Conservation (phyloP, 2,888 invertebrate genomes). For the Anthoptus insignis region DNA sequence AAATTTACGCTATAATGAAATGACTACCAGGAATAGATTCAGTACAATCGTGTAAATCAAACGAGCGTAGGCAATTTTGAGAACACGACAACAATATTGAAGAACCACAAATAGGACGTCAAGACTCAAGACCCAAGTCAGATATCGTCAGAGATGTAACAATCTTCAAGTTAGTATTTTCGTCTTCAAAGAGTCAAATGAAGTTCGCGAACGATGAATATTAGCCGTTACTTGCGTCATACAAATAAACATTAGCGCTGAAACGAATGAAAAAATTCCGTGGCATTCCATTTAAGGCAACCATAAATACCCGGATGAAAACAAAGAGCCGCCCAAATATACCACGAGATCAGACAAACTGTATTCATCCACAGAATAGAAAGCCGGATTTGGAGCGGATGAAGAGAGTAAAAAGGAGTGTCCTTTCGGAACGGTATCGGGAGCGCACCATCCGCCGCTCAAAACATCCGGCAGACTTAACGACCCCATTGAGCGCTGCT, state of each 20-base stretch:
- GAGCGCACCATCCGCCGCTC: conserved; percentile 50
- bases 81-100: conserved; percentile 17
- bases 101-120: conserved; percentile 15
- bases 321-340: conserved; percentile 8
- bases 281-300: conserved; percentile 7
- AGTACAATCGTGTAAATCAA: conserved; percentile 27
- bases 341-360: conserved; percentile 8
- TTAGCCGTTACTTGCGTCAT: neutral
- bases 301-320: conserved; percentile 6
- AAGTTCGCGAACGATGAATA: neutral
- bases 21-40: conserved; percentile 19
- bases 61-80: conserved; percentile 24
- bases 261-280: neutral
- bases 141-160: conserved; percentile 18
- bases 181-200: neutral
- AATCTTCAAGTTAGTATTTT: conserved; percentile 6
- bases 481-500: conserved; percentile 52
- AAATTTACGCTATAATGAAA: conserved; percentile 15
- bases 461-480: conserved; percentile 59
- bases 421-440: conserved; percentile 28
- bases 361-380: conserved; percentile 8
- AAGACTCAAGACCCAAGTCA: no score
- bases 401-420: conserved; percentile 31
- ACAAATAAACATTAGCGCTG: neutral
- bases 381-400: conserved; percentile 32